Conservation (phyloP, 1,140 invertebrate species). For the Ceratitis capitata region DNA sequence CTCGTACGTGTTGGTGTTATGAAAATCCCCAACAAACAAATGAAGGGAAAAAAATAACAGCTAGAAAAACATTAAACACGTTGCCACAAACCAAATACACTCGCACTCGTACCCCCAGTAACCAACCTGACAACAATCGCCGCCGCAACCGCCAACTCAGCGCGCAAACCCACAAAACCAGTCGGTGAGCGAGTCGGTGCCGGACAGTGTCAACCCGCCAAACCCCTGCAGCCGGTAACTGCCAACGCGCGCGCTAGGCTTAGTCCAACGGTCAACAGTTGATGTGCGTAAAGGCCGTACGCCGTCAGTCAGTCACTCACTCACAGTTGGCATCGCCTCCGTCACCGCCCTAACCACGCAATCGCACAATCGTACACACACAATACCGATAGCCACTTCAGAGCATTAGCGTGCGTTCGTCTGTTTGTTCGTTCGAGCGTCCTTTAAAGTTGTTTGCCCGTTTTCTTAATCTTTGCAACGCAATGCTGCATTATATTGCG, state of each 20-base stretch:
- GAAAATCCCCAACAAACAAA: background rate
- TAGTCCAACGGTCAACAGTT: constrained; percentile 28
- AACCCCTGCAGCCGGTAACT: background rate
- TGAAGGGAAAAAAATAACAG: background rate
- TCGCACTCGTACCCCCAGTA: too few relatives aligned
- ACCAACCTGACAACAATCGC: constrained; percentile 23
- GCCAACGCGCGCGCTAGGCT: background rate
- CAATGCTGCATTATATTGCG: background rate
- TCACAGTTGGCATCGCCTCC: constrained; percentile 9
- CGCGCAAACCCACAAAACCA: constrained; percentile 14
- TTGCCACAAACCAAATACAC: constrained; percentile 11
- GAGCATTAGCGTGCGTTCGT: background rate
- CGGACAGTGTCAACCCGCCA: too few relatives aligned
- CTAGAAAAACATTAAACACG: background rate
- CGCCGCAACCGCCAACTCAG: constrained; percentile 14
- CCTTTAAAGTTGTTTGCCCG: constrained; percentile 3
- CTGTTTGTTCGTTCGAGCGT: too few relatives aligned
- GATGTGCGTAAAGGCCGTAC: constrained; percentile 33
- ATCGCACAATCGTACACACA: background rate
- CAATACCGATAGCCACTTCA: background rate
- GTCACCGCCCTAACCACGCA: background rate
- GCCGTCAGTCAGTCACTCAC: too few relatives aligned
- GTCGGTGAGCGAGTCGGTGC: too few relatives aligned
- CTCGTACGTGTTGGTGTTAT: background rate
- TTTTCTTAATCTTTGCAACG: background rate